Base-by-base conservation (phyloP, 2,888 invertebrate species). In the Aquatica leii region DNA sequence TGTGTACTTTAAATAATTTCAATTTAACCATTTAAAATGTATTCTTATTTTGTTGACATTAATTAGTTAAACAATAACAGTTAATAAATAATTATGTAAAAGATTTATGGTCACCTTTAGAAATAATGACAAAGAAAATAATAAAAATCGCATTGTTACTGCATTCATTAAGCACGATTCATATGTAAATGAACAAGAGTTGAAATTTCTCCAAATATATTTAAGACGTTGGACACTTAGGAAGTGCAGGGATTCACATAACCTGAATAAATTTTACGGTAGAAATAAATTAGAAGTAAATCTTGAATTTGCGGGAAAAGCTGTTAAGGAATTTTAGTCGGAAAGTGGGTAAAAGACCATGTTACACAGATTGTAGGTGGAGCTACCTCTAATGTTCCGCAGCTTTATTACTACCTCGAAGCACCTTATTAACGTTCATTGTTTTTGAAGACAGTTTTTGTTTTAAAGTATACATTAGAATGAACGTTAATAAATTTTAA, bases 281-380 rank as follows among this genome's bases (percentile, higher is more conserved):
- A 14, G 14, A 6, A 6, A 12, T 15, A 41, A 11, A 15, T 41
- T 15, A 6, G 12, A 41, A 41, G 41, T 15, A 15, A 6, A 41
- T 41, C 15, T 41, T 12, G 15, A 41, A 41, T 41, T 41, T 41
- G 15, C 14, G 6, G 12, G 15, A 14, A 15, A 41, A 41, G 14
- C 12, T 14, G 14, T 11, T 41, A 15, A 8, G 14, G 24, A 24
- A 24, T 24, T 41, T 14, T 15, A 41, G 70, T 69, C 64, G 59
- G 66, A 67, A 62, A 70, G 68, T 66, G 69, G 67, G 70, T 71
- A 67, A 70, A 63, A 67, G 64, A 58, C 59, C 62, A 63, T 60
- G 61, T 67, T 70, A 62, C 66, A 59, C 70, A 66, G 71, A 69
- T 70, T 69, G 69, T 64, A 66, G 71, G 73, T 65, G 71, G 68